Evolutionary conservation across 1,140 invertebrate species (phyloP).

Genomic region (Rhynchophorus ferrugineus): DNA sequence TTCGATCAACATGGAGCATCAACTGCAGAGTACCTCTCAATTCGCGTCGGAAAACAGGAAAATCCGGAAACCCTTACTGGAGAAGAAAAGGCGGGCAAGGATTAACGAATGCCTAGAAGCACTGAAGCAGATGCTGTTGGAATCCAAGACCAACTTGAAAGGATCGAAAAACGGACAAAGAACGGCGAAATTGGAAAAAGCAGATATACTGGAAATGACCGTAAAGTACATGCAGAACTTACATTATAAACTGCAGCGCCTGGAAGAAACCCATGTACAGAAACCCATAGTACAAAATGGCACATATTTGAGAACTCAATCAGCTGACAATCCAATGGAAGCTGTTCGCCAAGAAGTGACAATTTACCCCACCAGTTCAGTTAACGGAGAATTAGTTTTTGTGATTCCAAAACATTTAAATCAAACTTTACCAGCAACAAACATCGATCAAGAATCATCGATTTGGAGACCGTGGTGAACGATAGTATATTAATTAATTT

Average conservation of each 20-base stretch:
- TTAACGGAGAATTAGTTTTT: constrained; percentile 33
- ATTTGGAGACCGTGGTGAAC: constrained; percentile 38
- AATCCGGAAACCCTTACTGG: constrained; percentile 63
- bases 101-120: constrained; percentile 60
- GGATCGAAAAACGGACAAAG: constrained; percentile 31
- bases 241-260: constrained; percentile 31
- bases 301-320: constrained; percentile 7
- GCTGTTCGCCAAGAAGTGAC: constrained; percentile 27
- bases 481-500: background rate
- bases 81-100: constrained; percentile 57
- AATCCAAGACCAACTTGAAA: constrained; percentile 41
- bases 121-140: constrained; percentile 53
- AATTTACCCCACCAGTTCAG: constrained; percentile 32
- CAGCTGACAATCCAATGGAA: constrained; percentile 26
- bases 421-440: constrained; percentile 6
- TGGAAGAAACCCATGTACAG: background rate
- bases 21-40: too few species aligned
- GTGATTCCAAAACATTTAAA: constrained; percentile 29
- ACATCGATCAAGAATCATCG: constrained; percentile 18
- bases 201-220: constrained; percentile 61
- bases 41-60: constrained; percentile 20
- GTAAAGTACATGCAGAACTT: constrained; percentile 50
- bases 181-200: constrained; percentile 57
- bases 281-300: constrained; percentile 9
- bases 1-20: too few species aligned